Evolutionary conservation across 2,797 vertebrate species (phyloP).

Genomic region (Lepus oiostolus): DNA sequence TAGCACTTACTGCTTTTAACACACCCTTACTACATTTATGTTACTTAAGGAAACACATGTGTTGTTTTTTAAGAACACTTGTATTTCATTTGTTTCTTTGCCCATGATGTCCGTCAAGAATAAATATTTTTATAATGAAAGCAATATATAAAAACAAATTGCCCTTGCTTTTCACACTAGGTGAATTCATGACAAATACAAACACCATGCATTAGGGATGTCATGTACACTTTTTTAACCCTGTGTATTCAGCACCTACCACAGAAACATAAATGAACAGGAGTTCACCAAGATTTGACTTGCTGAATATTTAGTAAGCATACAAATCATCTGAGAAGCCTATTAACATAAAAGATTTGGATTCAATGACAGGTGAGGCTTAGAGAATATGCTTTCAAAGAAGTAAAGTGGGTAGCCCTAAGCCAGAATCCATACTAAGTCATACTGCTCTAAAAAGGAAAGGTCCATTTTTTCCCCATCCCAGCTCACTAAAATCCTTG

Average conservation of each 20-base stretch:
- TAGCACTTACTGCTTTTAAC: background rate
- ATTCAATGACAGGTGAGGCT: background rate
- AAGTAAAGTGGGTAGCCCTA: conserved; percentile 6
- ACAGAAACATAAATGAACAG: background rate
- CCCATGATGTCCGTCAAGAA: background rate
- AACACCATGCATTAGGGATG: background rate
- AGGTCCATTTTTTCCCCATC: background rate
- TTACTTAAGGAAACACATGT: background rate
- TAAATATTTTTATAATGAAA: conserved; percentile 11
- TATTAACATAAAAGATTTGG: conserved; percentile 32
- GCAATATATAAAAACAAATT: background rate
- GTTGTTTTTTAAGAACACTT: conserved; percentile 31
- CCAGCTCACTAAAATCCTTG: background rate
- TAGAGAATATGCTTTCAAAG: background rate
- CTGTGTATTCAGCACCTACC: background rate
- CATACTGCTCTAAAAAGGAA: background rate
- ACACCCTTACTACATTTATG: background rate
- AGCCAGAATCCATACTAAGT: background rate
- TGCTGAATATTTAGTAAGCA: background rate
- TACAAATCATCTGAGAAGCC: background rate
- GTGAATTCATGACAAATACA: background rate
- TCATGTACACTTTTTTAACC: background rate
- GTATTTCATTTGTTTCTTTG: background rate
- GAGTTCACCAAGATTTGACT: background rate
- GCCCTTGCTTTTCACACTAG: conserved; percentile 23